Percentiles rank a stretch among this genome's conserved stretches.
Conservation (phyloP, 2,113 vertebrate species). For the Lutjanus erythropterus region DNA sequence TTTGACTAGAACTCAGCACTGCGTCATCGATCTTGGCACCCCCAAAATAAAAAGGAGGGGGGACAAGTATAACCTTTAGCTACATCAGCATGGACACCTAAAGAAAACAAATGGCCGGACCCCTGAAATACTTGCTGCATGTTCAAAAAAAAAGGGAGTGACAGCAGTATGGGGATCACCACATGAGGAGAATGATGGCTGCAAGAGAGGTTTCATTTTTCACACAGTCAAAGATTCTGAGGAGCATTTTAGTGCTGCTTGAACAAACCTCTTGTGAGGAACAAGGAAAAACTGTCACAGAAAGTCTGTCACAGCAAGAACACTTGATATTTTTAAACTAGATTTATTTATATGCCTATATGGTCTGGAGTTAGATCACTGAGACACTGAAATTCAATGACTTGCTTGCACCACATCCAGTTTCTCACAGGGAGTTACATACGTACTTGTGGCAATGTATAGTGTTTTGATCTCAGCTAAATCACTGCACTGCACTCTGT, state of each 20-base stretch:
- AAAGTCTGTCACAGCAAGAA: not conserved
- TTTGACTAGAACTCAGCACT: slow-evolving; percentile 53
- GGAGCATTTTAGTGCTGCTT: not conserved
- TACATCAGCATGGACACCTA: slow-evolving; percentile 36
- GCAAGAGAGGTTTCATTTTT: slow-evolving; percentile 41
- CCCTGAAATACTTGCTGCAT: slow-evolving; percentile 47
- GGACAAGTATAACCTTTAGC: slow-evolving; percentile 24
- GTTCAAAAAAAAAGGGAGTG: slow-evolving; percentile 41
- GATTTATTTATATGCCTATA: not conserved
- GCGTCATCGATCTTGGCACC: slow-evolving; percentile 52
- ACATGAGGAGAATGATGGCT: slow-evolving; percentile 32
- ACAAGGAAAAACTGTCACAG: not conserved
- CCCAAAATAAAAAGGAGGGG: not conserved
- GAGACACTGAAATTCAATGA: not conserved
- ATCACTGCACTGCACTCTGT: too few species aligned
- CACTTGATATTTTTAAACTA: not conserved
- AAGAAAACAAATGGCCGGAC: slow-evolving; percentile 62
- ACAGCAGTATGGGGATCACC: slow-evolving; percentile 47
- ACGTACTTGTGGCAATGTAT: not conserved
- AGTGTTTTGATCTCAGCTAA: not conserved
- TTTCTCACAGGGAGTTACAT: not conserved
- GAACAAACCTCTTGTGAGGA: not conserved
- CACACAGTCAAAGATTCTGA: slow-evolving; percentile 29
- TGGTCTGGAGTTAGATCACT: not conserved
- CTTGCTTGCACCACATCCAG: not conserved